Conservation (phyloP, 1,140 invertebrate species). For the Drosophila sechellia region DNA sequence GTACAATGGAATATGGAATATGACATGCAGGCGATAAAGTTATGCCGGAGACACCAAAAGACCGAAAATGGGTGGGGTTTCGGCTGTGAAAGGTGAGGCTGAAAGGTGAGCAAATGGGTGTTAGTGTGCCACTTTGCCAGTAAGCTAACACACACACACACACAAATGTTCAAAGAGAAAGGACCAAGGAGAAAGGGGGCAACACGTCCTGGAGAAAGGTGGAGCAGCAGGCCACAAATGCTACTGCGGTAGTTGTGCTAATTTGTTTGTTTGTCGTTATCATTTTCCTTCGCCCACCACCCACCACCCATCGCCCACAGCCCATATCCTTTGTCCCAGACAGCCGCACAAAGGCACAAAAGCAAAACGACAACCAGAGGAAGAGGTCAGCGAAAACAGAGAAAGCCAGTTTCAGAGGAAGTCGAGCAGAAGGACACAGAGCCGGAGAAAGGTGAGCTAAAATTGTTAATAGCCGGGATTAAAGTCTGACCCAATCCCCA, state of each 20-base stretch:
- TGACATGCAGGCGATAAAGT: slow-evolving; percentile 82
- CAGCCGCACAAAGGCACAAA: slow-evolving; percentile 41
- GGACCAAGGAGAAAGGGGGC: slow-evolving; percentile 20
- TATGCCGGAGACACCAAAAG: slow-evolving; percentile 59
- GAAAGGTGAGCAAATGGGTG: slow-evolving; percentile 66
- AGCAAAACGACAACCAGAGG: slow-evolving; percentile 26
- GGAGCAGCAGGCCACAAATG: slow-evolving; percentile 62
- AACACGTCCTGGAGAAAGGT: slow-evolving; percentile 35
- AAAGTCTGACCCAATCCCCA: slow-evolving; percentile 25
- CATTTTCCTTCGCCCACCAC: slow-evolving; percentile 47
- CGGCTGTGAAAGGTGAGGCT: slow-evolving; percentile 26
- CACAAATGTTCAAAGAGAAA: slow-evolving; percentile 3
- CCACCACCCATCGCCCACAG: not conserved
- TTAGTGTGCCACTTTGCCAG: slow-evolving; percentile 62
- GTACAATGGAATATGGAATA: slow-evolving; percentile 78
- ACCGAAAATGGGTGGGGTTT: slow-evolving; percentile 4
- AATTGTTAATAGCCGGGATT: slow-evolving; percentile 47
- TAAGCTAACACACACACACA: slow-evolving; percentile 13
- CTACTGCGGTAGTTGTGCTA: slow-evolving; percentile 81
- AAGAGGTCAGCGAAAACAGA: slow-evolving; percentile 20
- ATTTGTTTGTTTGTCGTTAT: slow-evolving; percentile 82
- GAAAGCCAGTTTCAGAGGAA: slow-evolving; percentile 14
- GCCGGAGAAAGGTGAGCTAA: slow-evolving; percentile 13
- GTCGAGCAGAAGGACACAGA: slow-evolving; percentile 15
- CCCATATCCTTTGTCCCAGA: slow-evolving; percentile 55